Base-by-base conservation (phyloP, 2,888 invertebrate genomes). In the Poecilobothrus nobilitatus region DNA sequence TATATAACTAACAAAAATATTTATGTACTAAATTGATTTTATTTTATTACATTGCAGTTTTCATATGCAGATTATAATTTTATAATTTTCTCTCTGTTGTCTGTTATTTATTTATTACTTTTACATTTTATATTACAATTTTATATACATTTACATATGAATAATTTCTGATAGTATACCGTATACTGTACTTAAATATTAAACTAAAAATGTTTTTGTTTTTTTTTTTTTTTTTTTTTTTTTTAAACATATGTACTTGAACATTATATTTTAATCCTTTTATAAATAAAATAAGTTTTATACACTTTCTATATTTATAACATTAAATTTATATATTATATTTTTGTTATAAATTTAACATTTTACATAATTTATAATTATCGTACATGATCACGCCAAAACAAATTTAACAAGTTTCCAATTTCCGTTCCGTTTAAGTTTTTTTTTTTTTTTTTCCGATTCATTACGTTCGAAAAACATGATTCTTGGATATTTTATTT, bases 281-380 rank as follows among this genome's bases (percentile, higher is more conserved):
- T 41, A 9, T 15, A 41, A 41, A 41, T 41, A 41, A 41, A 41
- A 41, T 41, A 41, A 41, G 7, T 15, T 41, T 8, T 15, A 12
- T 27, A 27, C 41, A 12, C 41, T 12, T 8, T 41, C 15, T 41
- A 41, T 15, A 41, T 41, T 41, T 41, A 41, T 41, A 27, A 41
- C 41, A 41, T 41, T 15, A 2, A 41, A 2, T 41, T 41, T 41
- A 41, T 41, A 15, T n/a, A 12, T 53, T 15, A 2, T 53, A 10
- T 53, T 53, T 15, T n/a, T 53, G 2, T 18, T 53, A 12, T 37
- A 53, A 12, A 15, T 53, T 53, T 15, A 53, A 53, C 18, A 53
- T 53, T 27, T 53, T 53, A 53, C 53, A 53, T 53, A 53, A 53
- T 53, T 53, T 53, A 53, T 53, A 53, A 53, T 53, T 53, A 53